Base-by-base conservation (phyloP, 2,113 vertebrate species). In the Amphilophus citrinellus region DNA sequence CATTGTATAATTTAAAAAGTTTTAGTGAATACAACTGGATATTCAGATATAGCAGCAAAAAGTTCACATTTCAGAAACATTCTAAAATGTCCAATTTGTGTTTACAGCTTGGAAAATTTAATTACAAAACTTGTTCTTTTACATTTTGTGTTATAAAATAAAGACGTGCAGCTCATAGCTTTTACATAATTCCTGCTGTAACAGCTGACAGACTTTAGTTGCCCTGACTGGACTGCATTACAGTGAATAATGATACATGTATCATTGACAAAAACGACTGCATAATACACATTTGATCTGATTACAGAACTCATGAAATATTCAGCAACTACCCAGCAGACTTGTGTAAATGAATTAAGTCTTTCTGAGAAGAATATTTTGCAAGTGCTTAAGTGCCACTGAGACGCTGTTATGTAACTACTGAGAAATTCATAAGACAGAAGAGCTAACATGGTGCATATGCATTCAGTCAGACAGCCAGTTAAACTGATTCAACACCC, bases 391-490 rank as follows among this genome's bases (percentile, higher is more conserved):
- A 47, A 89, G 62, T 58, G 84, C 37, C 50, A 1, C 78, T 66
- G 63, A 60, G 80, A 76, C 4, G 35, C n/a, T n/a, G 79, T 88
- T 93, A 81, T 84, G 58, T 83, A 93, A 91, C 81, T 20, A 39
- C 76, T 47, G n/a, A 76, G 75, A 86, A 50, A 89, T 86, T 53
- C 78, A 87, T 79, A 61, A 83, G 62, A 76, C 82, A 62, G 60
- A 27, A 77, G 77, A 35, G 60, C 79, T 10, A 77, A 84, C 80
- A 80, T 35, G 73, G 20, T 76, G 53, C 80, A 50, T 22, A 47
- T 83, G 7, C 82, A 85, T 50, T 57, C 37, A 73, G 71, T 76
- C 91, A 86, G 71, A 68, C 79, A 79, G 56, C 17, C 57, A 37
- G 42, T 44, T 11, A 61, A 32, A 5, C 71, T 61, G 61, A 37